Percentiles rank a stretch among this genome's conserved stretches.
Evolutionary conservation across 1,140 invertebrate genomes (phyloP).

Genomic region (Anastrepha ludens): DNA sequence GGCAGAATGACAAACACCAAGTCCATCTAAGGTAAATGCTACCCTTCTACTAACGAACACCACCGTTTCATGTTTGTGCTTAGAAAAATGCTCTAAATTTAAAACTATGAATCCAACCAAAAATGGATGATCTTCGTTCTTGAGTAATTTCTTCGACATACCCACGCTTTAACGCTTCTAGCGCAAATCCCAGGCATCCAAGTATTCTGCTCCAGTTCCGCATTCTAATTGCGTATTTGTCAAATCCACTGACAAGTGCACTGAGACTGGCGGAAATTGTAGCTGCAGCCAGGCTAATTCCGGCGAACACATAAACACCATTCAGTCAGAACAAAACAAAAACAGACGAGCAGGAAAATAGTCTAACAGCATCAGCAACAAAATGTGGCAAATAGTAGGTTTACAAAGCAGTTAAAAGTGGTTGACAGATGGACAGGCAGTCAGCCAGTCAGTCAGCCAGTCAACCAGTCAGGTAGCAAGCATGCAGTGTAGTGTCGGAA

Average conservation of each 20-base stretch:
- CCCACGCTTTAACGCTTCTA: neutral
- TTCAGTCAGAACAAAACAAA: neutral
- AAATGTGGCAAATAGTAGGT: slow-evolving; percentile 27
- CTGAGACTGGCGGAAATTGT: slow-evolving; percentile 16
- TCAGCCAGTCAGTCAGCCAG: neutral
- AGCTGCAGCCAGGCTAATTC: slow-evolving; percentile 22
- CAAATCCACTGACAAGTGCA: slow-evolving; percentile 35
- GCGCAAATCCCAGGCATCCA: neutral
- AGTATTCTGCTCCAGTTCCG: slow-evolving; percentile 29
- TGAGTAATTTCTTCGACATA: neutral
- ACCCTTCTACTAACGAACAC: too few relatives aligned
- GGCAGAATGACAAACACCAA: too few relatives aligned
- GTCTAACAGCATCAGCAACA: neutral
- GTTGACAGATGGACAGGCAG: neutral
- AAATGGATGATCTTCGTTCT: too few relatives aligned
- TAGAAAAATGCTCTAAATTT: too few relatives aligned
- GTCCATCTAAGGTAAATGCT: too few relatives aligned
- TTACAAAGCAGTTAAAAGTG: slow-evolving; percentile 2
- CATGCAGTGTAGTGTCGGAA: neutral
- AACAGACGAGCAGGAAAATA: slow-evolving; percentile 6
- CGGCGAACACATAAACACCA: neutral
- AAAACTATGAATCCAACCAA: too few relatives aligned
- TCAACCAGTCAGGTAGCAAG: neutral
- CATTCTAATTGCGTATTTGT: slow-evolving; percentile 52
- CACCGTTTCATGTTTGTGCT: too few relatives aligned